Base-by-base conservation (phyloP, 2,888 invertebrate genomes). In the Chydorus sphaericus region DNA sequence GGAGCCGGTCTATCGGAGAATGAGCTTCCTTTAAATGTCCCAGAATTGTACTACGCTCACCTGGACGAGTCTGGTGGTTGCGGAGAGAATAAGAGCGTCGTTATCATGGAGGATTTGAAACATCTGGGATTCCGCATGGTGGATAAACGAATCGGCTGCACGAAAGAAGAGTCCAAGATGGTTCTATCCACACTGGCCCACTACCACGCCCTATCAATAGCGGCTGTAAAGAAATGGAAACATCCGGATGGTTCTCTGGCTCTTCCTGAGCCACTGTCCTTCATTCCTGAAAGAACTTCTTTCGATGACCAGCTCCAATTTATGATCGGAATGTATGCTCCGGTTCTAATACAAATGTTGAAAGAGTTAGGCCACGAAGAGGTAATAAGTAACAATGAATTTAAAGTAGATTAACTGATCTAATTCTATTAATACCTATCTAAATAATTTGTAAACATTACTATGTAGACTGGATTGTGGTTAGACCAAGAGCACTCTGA, bases 71-170 rank as follows among this genome's bases (percentile, higher is more conserved):
- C 48, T 5, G 23, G 28, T 14, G 50, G 36, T 26, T 30, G 37
- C 26, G 48, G 48, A 11, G 48, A 48, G 14, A 26, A 26, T 28
- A 26, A 28, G 48, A 7, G 23, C 7, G 28, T 26, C 23, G 26
- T 50, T 14, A 20, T 56, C 4, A 33, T 54, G 5, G 57, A 57
- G 14, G 49, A 57, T 38, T 49, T 54, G 23, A 36, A 53, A 23
- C 5, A 14, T 5, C 14, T 18, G 4, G 57, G 57, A 6, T 48
- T 48, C 28, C 33, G 29, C 3, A 57, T 54, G 54, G 26, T 31
- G 11, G 49, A 54, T n/a, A 57, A 57, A 31, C 29, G 11, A 23
- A 26, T 7, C 26, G 57, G 57, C 11, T 37, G 39, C n/a, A 54
- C 54, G 48, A 36, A 48, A n/a, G 23, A 20, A 14, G 54, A 57